A percentile compares a stretch with the other conserved stretches of the same genome.
These are phyloP conservation scores for Exephanes ischioxanthus DNA, from an alignment of 2,888 invertebrate genomes.

Conservation along the genomic window DNA sequence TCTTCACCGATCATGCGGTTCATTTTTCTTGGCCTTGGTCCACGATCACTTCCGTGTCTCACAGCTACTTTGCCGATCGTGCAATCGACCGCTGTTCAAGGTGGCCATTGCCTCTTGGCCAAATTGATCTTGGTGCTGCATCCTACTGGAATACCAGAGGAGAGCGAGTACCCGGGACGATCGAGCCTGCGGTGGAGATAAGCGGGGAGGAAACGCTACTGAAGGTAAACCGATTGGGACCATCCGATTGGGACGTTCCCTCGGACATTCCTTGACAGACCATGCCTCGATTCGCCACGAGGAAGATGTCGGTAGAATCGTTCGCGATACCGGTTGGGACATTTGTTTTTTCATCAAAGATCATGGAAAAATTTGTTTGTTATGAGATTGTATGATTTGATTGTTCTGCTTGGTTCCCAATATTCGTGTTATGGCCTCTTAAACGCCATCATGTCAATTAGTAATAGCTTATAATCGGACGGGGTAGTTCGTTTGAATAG, in stretches of 20 bases:
- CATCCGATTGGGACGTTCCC: not conserved
- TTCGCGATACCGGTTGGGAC: no score
- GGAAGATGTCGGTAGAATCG: not conserved
- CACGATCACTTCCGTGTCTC: conserved; percentile 36
- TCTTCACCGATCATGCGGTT: conserved; percentile 15
- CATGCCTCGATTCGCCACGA: not conserved
- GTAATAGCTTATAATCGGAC: no score
- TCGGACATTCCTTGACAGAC: not conserved
- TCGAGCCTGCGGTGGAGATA: not conserved
- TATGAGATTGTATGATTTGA: no score
- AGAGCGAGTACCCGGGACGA: not conserved
- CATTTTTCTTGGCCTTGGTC: conserved; percentile 3
- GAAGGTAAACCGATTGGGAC: not conserved
- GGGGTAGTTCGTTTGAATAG: no score
- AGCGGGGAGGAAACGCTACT: not conserved
- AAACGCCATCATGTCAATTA: no score
- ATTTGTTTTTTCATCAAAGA: no score
- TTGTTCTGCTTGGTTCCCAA: no score
- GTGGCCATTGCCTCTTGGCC: conserved; percentile 40
- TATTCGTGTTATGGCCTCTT: no score
- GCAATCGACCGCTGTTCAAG: not conserved
- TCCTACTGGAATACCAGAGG: conserved; percentile 19
- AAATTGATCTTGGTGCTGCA: conserved; percentile 50
- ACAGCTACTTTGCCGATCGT: not conserved
- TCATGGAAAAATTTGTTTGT: no score